phyloP scores from a whole-genome alignment of 2,113 vertebrate species.

The Hippocampus comes region DNA sequence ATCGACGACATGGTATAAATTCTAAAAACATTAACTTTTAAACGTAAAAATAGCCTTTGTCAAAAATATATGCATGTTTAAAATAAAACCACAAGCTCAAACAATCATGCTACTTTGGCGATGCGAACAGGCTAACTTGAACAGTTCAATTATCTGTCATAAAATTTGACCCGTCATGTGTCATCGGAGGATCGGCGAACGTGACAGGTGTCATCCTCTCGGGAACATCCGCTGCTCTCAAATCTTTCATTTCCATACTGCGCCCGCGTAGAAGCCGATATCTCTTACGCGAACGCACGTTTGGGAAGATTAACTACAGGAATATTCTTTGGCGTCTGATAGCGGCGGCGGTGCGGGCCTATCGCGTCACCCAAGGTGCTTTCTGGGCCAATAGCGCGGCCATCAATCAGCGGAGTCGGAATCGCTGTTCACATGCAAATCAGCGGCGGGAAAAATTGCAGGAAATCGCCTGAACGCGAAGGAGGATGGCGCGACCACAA shows the following conservation, averaged over 20 bases:
- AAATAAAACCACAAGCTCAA: no score
- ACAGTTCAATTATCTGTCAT: no score
- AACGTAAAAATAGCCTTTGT: no score
- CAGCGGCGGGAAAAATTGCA: constrained; percentile 22
- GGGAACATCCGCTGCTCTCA: constrained; percentile 28
- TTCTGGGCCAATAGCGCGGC: constrained; percentile 61
- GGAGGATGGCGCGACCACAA: no score
- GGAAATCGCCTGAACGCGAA: constrained; percentile 16
- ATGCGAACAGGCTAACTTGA: no score
- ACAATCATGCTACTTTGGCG: no score
- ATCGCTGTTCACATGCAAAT: constrained; percentile 62
- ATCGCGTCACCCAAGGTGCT: constrained; percentile 65
- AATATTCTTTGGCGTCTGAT: constrained; percentile 66
- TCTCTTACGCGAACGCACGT: constrained; percentile 40
- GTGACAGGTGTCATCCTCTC: constrained; percentile 3
- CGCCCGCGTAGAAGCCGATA: constrained; percentile 15
- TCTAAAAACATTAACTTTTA: no score
- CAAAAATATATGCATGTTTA: no score
- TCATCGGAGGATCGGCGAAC: no score
- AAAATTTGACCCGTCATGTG: no score
- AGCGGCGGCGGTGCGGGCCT: constrained; percentile 31
- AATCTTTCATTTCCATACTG: constrained; percentile 54
- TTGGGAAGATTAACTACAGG: constrained; percentile 64
- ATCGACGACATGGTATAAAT: no score
- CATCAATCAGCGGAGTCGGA: constrained; percentile 64